Conservation (phyloP, 2,888 invertebrate genomes). For the Zonitis immaculata region DNA sequence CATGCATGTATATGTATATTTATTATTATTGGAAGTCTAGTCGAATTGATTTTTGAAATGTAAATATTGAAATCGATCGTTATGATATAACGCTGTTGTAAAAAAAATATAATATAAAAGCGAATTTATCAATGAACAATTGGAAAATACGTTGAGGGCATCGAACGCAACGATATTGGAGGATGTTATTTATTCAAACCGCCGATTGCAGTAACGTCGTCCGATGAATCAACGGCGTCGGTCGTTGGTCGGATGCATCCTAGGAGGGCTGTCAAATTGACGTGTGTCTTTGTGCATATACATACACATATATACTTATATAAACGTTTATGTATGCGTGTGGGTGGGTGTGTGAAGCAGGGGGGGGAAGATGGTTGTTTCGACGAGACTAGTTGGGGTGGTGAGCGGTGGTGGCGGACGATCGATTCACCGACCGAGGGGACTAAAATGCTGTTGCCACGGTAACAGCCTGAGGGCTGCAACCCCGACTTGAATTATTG, state of each 20-base stretch:
- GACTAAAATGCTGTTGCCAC: conserved; percentile 49
- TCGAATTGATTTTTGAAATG: no score
- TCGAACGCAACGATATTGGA: conserved; percentile 12
- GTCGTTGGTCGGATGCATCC: conserved; percentile 30
- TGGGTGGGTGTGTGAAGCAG: conserved; percentile 28
- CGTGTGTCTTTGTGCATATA: no score
- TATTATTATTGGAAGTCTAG: no score
- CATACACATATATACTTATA: no score
- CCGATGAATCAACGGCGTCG: conserved; percentile 36
- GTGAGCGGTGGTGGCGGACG: conserved; percentile 52
- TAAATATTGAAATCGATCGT: no score
- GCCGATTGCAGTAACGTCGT: conserved; percentile 24
- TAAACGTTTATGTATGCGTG: neutral
- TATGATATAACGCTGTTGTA: no score
- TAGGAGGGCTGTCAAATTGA: conserved; percentile 42
- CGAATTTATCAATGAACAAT: neutral
- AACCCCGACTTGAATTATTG: conserved; percentile 52
- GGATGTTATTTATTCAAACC: conserved; percentile 19
- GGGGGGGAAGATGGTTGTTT: no score
- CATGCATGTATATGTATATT: no score
- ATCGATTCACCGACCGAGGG: conserved; percentile 47
- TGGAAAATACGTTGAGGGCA: conserved; percentile 6
- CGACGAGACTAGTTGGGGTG: conserved; percentile 45
- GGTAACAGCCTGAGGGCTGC: conserved; percentile 50
- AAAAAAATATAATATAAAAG: no score